Evolutionary conservation across 2,888 invertebrate species (phyloP).

Genomic region (Phlogophora meticulosa): DNA sequence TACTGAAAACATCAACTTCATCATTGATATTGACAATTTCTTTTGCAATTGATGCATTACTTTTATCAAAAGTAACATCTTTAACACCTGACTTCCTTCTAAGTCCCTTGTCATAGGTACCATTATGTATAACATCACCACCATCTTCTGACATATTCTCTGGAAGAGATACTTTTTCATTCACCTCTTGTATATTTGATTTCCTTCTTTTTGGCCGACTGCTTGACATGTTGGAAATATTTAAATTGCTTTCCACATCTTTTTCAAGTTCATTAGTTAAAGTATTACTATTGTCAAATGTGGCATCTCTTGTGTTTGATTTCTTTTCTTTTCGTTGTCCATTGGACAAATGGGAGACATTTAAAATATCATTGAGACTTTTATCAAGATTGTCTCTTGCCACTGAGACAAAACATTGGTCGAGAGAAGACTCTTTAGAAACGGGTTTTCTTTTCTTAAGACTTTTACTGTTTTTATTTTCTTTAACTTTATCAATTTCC

Average conservation of each 20-base stretch:
- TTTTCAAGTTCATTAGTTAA: constrained; percentile 14
- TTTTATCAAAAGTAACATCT: constrained; percentile 47
- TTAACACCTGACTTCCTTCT: constrained; percentile 12
- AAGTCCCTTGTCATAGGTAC: constrained; percentile 17
- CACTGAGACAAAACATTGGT: constrained; percentile 39
- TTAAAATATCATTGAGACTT: constrained; percentile 25
- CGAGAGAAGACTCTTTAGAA: constrained; percentile 17
- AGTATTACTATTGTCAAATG: constrained; percentile 28
- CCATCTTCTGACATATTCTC: background rate
- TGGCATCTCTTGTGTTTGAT: constrained; percentile 20
- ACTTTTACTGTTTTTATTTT: constrained; percentile 24
- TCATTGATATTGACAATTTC: constrained; percentile 11
- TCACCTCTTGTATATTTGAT: constrained; percentile 36
- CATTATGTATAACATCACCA: constrained; percentile 1
- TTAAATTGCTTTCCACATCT: constrained; percentile 14
- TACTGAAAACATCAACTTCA: background rate
- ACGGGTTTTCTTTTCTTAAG: constrained; percentile 23
- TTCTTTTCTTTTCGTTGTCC: constrained; percentile 19
- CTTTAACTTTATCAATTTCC: constrained; percentile 37
- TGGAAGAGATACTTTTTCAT: constrained; percentile 4
- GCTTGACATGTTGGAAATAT: constrained; percentile 15
- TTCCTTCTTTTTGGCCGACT: constrained; percentile 36
- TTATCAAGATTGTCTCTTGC: constrained; percentile 35
- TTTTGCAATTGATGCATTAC: constrained; percentile 3
- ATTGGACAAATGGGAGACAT: constrained; percentile 24